Conservation (phyloP, 1,140 invertebrate genomes). For the Pogonus chalceus region DNA sequence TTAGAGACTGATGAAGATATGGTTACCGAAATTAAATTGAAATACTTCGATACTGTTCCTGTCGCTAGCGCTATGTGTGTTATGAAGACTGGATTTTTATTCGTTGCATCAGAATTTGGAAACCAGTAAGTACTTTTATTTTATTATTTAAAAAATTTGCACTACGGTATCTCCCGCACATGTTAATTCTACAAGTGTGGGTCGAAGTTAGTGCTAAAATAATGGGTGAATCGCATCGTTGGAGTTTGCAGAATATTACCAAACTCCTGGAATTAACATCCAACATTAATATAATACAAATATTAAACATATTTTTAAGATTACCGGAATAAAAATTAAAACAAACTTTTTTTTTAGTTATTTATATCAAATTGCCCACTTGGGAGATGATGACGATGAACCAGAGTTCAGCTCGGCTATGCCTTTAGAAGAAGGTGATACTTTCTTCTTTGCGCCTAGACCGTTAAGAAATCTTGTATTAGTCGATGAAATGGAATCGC, state of each 20-base stretch:
- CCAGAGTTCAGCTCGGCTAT: slow-evolving; percentile 98
- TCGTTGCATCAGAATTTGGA: slow-evolving; percentile 98
- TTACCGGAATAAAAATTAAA: background rate
- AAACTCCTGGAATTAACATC: slow-evolving; percentile 11
- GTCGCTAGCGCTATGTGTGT: slow-evolving; percentile 95
- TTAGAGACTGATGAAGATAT: slow-evolving; percentile 97
- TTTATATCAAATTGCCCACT: slow-evolving; percentile 96
- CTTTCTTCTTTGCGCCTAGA: slow-evolving; percentile 96
- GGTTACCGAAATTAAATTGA: slow-evolving; percentile 97
- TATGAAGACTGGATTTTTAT: slow-evolving; percentile 96
- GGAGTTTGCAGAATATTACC: slow-evolving; percentile 11
- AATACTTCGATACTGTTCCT: slow-evolving; percentile 99
- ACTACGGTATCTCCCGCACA: slow-evolving; percentile 16
- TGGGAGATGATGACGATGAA: slow-evolving; percentile 99
- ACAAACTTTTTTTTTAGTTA: slow-evolving; percentile 54
- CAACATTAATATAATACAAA: slow-evolving; percentile 7
- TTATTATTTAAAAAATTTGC: slow-evolving; percentile 5
- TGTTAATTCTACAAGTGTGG: slow-evolving; percentile 4
- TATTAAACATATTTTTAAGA: slow-evolving; percentile 5
- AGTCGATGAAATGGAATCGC: slow-evolving; percentile 95
- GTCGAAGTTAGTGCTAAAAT: slow-evolving; percentile 15
- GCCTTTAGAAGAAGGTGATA: slow-evolving; percentile 97
- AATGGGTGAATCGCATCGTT: slow-evolving; percentile 14
- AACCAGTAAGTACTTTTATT: slow-evolving; percentile 81
- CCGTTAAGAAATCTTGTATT: slow-evolving; percentile 90